Percentiles rank a stretch among this genome's conserved stretches.
Evolutionary conservation across 2,888 invertebrate species (phyloP).

Genomic region (Calameuta pallipes): DNA sequence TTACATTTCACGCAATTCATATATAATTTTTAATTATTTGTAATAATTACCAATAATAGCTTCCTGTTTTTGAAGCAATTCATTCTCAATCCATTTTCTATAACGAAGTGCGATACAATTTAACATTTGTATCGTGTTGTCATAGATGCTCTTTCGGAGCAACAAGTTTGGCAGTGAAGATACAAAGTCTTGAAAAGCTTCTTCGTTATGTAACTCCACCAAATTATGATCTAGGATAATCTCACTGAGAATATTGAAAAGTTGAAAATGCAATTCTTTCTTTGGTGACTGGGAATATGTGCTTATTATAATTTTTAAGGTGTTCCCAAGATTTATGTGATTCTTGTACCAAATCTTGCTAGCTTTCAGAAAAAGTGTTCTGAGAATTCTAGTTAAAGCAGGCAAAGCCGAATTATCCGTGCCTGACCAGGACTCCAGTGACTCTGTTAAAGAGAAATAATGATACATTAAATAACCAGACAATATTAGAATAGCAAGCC

Average conservation of each 20-base stretch:
- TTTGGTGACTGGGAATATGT: slow-evolving; percentile 41
- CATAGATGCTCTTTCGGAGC: slow-evolving; percentile 46
- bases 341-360: slow-evolving; percentile 53
- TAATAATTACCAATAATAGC: slow-evolving; percentile 45
- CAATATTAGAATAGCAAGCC: not conserved
- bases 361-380: slow-evolving; percentile 50
- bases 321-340: slow-evolving; percentile 41
- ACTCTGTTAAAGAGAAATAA: slow-evolving; percentile 37
- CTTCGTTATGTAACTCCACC: slow-evolving; percentile 56
- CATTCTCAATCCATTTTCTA: slow-evolving; percentile 48
- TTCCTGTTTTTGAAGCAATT: slow-evolving; percentile 47
- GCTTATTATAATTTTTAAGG: slow-evolving; percentile 42
- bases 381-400: slow-evolving; percentile 46
- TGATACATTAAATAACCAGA: slow-evolving; percentile 2
- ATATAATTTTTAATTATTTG: not conserved
- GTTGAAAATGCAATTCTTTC: slow-evolving; percentile 54
- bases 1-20: not conserved
- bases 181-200: slow-evolving; percentile 51
- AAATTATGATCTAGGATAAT: slow-evolving; percentile 65
- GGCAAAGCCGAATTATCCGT: slow-evolving; percentile 35
- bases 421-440: slow-evolving; percentile 45
- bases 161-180: slow-evolving; percentile 50
- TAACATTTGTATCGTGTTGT: slow-evolving; percentile 54
- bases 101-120: slow-evolving; percentile 54
- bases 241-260: slow-evolving; percentile 67